Evolutionary conservation across 2,888 invertebrate genomes (phyloP).

Genomic region (Thumatha senex): DNA sequence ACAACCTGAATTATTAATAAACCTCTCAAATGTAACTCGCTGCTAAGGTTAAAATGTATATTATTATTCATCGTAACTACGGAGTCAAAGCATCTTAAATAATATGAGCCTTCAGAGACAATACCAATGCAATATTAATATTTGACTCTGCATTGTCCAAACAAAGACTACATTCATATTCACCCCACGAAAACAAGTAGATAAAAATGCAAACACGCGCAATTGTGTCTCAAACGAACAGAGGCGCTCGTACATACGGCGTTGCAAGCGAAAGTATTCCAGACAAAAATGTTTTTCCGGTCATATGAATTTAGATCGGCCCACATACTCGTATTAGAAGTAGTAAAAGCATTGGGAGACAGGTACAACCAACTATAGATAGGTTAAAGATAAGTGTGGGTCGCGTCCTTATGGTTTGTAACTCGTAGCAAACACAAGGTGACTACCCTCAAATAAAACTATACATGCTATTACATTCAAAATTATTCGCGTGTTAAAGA

Average conservation of each 20-base stretch:
- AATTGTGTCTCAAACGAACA: conserved; percentile 77
- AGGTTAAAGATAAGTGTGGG: conserved; percentile 52
- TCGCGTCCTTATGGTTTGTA: conserved; percentile 38
- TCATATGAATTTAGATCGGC: conserved; percentile 79
- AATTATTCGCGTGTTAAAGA: conserved; percentile 27
- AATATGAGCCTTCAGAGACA: conserved; percentile 51
- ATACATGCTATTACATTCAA: conserved; percentile 23
- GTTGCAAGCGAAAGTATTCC: conserved; percentile 61
- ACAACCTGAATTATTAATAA: conserved; percentile 22
- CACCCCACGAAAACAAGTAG: conserved; percentile 78
- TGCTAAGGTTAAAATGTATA: conserved; percentile 13
- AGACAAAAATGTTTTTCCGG: conserved; percentile 74
- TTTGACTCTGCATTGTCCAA: conserved; percentile 70
- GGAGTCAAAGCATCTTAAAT: conserved; percentile 27
- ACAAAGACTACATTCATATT: conserved; percentile 77
- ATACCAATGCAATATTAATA: conserved; percentile 66
- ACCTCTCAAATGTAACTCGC: conserved; percentile 16
- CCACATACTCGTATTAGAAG: conserved; percentile 66
- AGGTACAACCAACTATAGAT: conserved; percentile 70
- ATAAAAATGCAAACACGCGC: conserved; percentile 81
- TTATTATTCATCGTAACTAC: conserved; percentile 26
- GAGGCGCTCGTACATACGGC: conserved; percentile 48
- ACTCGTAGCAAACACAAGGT: conserved; percentile 48
- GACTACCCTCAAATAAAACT: conserved; percentile 38
- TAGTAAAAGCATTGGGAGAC: conserved; percentile 65